phyloP scores from a whole-genome alignment of 2,797 vertebrate genomes.

The Myripristis jacobus region DNA sequence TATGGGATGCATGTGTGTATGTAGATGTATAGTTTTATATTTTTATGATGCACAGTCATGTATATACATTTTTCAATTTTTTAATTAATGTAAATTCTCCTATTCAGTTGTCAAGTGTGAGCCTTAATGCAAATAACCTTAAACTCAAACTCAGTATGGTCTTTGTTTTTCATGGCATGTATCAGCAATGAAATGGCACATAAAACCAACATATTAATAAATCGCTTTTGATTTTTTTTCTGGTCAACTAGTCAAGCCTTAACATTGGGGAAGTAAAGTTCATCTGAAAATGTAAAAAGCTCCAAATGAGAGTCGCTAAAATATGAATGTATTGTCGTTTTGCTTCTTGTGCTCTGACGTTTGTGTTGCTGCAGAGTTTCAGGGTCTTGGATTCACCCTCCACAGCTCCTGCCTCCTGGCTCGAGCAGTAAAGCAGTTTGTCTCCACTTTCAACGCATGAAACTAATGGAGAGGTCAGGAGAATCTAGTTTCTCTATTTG shows the following conservation, averaged over 20 bases:
- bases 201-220: not conserved
- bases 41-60: no score
- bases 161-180: no score
- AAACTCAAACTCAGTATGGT: no score
- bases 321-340: constrained; percentile 7
- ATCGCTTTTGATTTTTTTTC: not conserved
- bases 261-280: not conserved
- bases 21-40: no score
- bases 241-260: not conserved
- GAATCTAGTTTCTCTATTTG: constrained; percentile 73
- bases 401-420: constrained; percentile 16
- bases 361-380: constrained; percentile 19
- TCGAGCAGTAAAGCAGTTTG: constrained; percentile 56
- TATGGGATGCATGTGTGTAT: no score
- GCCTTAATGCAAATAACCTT: no score
- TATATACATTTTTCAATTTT: no score
- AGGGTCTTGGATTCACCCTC: constrained; percentile 24
- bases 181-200: not conserved
- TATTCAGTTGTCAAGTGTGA: no score
- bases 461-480: constrained; percentile 74
- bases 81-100: no score
- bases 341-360: constrained; percentile 10
- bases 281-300: not conserved
- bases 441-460: constrained; percentile 71
- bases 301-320: not conserved